Conservation (phyloP, 2,113 vertebrate species). For the Merops nubicus region DNA sequence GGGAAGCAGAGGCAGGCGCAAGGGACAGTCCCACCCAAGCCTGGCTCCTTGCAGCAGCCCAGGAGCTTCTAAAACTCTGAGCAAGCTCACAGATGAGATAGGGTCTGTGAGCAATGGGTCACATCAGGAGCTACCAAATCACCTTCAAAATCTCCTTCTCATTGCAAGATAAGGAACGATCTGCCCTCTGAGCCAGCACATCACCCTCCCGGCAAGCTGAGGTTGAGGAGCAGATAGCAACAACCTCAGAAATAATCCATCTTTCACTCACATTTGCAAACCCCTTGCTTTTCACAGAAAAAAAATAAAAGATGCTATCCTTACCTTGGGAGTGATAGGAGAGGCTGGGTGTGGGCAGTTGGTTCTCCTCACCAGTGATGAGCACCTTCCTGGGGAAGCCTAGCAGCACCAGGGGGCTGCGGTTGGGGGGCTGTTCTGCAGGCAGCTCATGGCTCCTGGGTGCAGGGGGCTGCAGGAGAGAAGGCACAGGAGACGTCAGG, state of each 20-base stretch:
- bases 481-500: not conserved
- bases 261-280: not conserved
- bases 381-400: not conserved
- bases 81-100: not conserved
- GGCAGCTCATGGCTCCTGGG: not conserved
- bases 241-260: accelerated
- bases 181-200: not conserved
- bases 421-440: not conserved
- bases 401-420: not conserved
- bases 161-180: not conserved
- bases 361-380: accelerated
- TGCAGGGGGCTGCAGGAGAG: not conserved
- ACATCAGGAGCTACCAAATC: not conserved
- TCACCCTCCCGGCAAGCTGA: not conserved
- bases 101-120: not conserved
- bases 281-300: not conserved
- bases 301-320: not conserved
- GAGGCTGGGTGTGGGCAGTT: not conserved
- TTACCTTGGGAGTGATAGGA: constrained; percentile 32
- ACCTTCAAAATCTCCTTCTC: not conserved
- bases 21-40: not conserved
- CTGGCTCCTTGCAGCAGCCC: not conserved
- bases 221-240: not conserved
- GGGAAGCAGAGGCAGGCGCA: not conserved
- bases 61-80: not conserved